Percentiles rank a stretch among this genome's conserved stretches.
phyloP scores from a whole-genome alignment of 2,113 vertebrate genomes.

The Hemiprocne comata region DNA sequence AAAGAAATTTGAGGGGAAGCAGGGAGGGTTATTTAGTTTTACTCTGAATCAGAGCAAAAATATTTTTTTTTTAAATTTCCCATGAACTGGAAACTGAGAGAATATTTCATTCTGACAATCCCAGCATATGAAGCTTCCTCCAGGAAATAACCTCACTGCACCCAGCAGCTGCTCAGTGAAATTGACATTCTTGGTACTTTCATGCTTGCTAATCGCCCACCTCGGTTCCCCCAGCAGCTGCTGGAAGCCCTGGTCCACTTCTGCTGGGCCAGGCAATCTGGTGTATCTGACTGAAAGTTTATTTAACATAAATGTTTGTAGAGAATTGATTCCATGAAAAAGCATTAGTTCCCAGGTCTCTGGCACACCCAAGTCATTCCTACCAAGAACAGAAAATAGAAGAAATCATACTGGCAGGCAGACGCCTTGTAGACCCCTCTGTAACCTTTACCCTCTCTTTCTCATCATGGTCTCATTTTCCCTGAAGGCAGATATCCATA shows the following conservation, averaged over 20 bases:
- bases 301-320: background rate
- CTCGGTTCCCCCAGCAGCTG: background rate
- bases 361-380: background rate
- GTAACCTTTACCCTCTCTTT: background rate
- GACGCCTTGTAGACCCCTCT: background rate
- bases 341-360: background rate
- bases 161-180: slow-evolving; percentile 23
- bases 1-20: background rate
- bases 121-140: background rate
- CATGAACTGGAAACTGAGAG: background rate
- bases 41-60: background rate
- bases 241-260: background rate
- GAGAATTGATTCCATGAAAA: background rate
- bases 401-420: background rate
- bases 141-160: slow-evolving; percentile 17
- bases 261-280: background rate
- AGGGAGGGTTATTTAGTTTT: background rate
- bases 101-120: background rate
- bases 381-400: background rate
- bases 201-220: background rate
- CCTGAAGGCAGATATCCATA: background rate
- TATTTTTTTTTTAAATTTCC: background rate
- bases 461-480: background rate
- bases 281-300: background rate
- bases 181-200: background rate